These are phyloP conservation scores for Limanda limanda DNA, from an alignment of 2,113 vertebrate genomes.

Conservation along the genomic window DNA sequence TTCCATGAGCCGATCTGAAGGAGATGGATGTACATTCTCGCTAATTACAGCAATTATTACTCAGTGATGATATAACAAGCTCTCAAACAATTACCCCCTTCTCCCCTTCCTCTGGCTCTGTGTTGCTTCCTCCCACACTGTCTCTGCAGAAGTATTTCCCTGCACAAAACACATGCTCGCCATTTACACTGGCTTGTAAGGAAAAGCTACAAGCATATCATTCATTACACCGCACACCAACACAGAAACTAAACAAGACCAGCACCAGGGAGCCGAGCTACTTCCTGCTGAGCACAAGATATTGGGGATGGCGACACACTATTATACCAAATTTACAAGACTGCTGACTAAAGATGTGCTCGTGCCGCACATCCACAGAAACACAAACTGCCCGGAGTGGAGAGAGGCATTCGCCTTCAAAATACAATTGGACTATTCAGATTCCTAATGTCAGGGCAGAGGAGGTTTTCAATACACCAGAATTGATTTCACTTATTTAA, in stretches of 20 bases:
- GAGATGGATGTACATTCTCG: slow-evolving; percentile 68
- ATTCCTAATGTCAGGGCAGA: slow-evolving; percentile 48
- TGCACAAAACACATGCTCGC: slow-evolving; percentile 58
- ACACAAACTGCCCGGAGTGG: slow-evolving; percentile 37
- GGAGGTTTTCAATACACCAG: slow-evolving; percentile 35
- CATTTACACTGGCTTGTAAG: slow-evolving; percentile 56
- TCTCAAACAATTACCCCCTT: slow-evolving; percentile 74
- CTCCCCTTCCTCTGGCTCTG: slow-evolving; percentile 17
- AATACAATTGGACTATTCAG: slow-evolving; percentile 33
- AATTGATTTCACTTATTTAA: slow-evolving; percentile 55
- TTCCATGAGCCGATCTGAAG: slow-evolving; percentile 64
- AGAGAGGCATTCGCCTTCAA: slow-evolving; percentile 46
- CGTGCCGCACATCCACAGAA: slow-evolving; percentile 40
- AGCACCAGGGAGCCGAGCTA: slow-evolving; percentile 60
- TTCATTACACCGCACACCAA: slow-evolving; percentile 55
- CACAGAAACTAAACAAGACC: slow-evolving; percentile 57
- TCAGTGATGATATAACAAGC: slow-evolving; percentile 77
- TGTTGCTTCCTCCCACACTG: slow-evolving; percentile 55
- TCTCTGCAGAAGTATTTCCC: slow-evolving; percentile 47
- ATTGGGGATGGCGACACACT: slow-evolving; percentile 69
- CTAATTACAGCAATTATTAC: slow-evolving; percentile 82
- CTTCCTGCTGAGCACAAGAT: slow-evolving; percentile 76
- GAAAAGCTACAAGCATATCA: slow-evolving; percentile 52
- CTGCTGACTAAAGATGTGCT: slow-evolving; percentile 65
- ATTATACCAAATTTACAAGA: slow-evolving; percentile 67